Percentiles rank a stretch among this genome's conserved stretches.
Evolutionary conservation across 2,797 vertebrate genomes (phyloP).

Genomic region (Phalanger gymnotis): DNA sequence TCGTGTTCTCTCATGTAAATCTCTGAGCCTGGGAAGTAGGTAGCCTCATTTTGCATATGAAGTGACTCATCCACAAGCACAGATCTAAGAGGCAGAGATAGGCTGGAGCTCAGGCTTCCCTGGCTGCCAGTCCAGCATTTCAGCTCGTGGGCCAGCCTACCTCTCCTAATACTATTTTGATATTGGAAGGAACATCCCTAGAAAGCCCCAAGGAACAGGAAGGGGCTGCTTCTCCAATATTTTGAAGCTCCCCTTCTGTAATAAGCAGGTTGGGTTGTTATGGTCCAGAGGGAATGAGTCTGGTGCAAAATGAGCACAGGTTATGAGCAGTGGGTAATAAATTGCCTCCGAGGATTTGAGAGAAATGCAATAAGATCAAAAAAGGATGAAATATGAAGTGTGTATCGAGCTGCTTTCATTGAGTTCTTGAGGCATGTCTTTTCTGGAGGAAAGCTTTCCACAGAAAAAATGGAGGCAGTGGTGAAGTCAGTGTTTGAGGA

Average conservation of each 20-base stretch:
- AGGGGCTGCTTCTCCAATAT: background rate
- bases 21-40: background rate
- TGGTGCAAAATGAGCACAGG: slow-evolving; percentile 23
- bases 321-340: background rate
- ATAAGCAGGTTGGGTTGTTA: background rate
- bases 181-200: background rate
- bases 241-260: background rate
- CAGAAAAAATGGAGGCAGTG: background rate
- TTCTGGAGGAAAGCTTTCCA: background rate
- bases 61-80: no score
- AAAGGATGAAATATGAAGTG: background rate
- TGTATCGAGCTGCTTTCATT: background rate
- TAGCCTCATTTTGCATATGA: background rate
- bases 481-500: background rate
- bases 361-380: slow-evolving; percentile 29
- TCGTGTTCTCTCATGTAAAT: background rate
- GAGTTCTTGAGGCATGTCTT: background rate
- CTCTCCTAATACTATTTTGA: background rate
- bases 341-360: background rate
- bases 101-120: background rate
- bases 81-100: background rate
- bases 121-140: background rate
- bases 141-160: background rate
- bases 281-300: background rate
- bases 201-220: background rate